Base-by-base conservation (phyloP, 2,113 vertebrate genomes). In the Manacus vitellinus region DNA sequence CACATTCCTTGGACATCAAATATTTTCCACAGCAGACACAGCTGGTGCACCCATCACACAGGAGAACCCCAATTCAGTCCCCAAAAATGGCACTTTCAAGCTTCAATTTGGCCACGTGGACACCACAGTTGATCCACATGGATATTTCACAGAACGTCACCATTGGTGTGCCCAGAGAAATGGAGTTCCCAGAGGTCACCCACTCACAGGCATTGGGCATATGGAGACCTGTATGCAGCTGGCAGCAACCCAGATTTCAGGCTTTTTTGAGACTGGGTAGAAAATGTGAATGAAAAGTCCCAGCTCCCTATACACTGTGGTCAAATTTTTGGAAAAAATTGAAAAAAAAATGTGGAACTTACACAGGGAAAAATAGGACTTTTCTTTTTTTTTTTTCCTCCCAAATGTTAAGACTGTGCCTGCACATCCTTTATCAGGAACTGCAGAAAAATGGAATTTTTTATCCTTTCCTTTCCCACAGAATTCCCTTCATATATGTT, bases 341-440 rank as follows among this genome's bases (percentile, higher is more conserved):
- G 8, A 71, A 55, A 44, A 68, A 56, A 56, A 70, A 56, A 47
- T 4, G 2, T 28, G 3, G 9, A 84, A 54, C 5, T 25, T 49
- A 11, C 46, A 27, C 0, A 7, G 19, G 46, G 82, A 81, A 37
- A 58, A 19, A 4, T 0, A 8, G 3, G 1, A 33, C 5, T 23
- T 23, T 3, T 4, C 18, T 59, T 52, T 20, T 12, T 35, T 21
- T 18, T 35, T 21, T 18, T 14, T 16, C 15, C 27, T 17, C 31
- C 52, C 31, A n/a, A 37, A 0, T 66, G 30, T 65, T 46, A 61
- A 28, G 13, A 47, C 23, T 23, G 12, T 41, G 8, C 7, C 16
- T 62, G 33, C 4, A 44, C 24, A 62, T 10, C 3, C 24, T 37
- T 44, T 35, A 58, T 20, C 12, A 62, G 54, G 20, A 49, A 28